Base-by-base conservation (phyloP, 2,797 vertebrate genomes). In the Otus scops region DNA sequence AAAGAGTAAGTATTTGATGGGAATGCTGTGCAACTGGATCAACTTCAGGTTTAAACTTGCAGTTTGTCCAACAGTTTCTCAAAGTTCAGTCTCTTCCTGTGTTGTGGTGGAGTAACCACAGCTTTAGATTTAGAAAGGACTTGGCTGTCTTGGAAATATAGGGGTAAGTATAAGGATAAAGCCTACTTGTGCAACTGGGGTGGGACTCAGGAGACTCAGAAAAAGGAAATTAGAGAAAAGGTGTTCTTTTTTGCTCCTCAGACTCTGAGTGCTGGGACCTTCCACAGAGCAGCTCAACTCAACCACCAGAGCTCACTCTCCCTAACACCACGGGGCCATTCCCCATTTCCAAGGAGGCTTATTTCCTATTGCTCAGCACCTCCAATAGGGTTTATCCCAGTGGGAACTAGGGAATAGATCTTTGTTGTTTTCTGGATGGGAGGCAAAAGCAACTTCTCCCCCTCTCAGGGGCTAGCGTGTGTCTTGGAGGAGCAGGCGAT, bases 271-370 rank as follows among this genome's bases (percentile, higher is more conserved):
- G 18, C 32, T 77, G 47, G 36, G 18, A 38, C 17, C 36, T 83
- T 73, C 27, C 39, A 73, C 47, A 75, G 38, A 43, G 34, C 34
- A 65, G 34, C 32, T 22, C 1, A 0, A 10, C 21, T 34, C 36
- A 60, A 67, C 27, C 10, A n/a, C 22, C 0, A 0, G 32, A 56
- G 32, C 26, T 61, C 27, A 23, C 9, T 53, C 12, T 18, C n/a
- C 30, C n/a, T 23, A 10, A 17, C 18, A 81, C 27, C 14, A 9
- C 7, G 13, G 12, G 12, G 17, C 28, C n/a, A 50, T 78, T 78
- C 21, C 28, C 30, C 70, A 6, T 78, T 67, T 34, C 61, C 30
- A 50, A 23, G 12, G 4, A 4, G 15, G 8, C 5, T 53, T 69
- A 80, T 56, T 65, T 5, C n/a, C 5, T 30, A 48, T 41, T 50